Base-by-base conservation (phyloP, 92 coral and sea anemone species). In the Montipora capitata region DNA sequence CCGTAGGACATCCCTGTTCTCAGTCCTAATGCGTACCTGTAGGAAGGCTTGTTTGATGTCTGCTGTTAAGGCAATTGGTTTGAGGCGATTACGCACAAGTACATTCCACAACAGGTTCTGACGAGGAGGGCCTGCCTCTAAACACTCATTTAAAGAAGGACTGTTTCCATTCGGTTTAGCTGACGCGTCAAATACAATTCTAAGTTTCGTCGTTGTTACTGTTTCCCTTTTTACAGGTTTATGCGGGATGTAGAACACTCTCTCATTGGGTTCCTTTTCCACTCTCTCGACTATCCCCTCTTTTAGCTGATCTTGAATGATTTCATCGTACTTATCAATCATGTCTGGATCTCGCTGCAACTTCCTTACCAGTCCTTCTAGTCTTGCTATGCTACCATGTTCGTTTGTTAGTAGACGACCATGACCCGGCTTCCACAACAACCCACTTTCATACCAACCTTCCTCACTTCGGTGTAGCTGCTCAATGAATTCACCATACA, bases 401-500 rank as follows among this genome's bases (percentile, higher is more conserved):
- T 14, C 68, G 45, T 89, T 89, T 56, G 76, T 77, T 2, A 87
- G 73, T 27, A 83, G 78, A 14, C 66, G 89, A 14, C 78, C 64
- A 67, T 77, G 89, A 57, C 58, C 89, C 17, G 62, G 18, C 27
- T 20, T 89, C 89, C 71, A 83, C 83, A 83, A 16, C 74, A 89
- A 80, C 12, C 85, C 80, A 1, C 89, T 66, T 72, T 89, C 89
- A 7, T 83, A 89, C 93, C 93, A 84, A 7, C 88, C 91, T 68
- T 85, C 85, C n/a, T 72, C 85, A 64, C 77, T 87, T 68, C 78
- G 85, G 41, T 54, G 41, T 13, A 90, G 83, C 39, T 93, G 90
- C 56, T 87, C 94, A 12, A 81, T 81, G 77, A 90, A 93, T 41
- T 87, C 96, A 2, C 71, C 73, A 80, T 90, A 79, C 69, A 89